Base-by-base conservation (phyloP, 2,113 vertebrate genomes). In the Plecturocebus donacophilus region DNA sequence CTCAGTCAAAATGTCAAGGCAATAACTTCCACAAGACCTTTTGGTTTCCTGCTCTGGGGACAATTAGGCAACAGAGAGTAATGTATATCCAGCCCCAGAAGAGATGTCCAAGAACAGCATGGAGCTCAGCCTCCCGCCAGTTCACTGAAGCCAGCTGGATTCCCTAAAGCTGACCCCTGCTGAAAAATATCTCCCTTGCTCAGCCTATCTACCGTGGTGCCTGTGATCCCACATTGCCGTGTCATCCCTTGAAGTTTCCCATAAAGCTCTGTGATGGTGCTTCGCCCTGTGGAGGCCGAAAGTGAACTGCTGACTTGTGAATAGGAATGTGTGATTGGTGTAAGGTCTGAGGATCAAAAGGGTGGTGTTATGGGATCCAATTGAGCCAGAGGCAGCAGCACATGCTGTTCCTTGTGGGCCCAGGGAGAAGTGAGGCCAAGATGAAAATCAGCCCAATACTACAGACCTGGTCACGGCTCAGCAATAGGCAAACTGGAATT, bases 1-100 rank as follows among this genome's bases (percentile, higher is more conserved):
- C 92, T 97, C 97, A 86, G 85, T 97, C 96, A 89, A 98, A 97
- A 98, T 97, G 97, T 98, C 97, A 98, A 68, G 91, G 82, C 94
- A 94, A 96, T 98, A 95, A 97, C 79, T 98, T 97, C 89, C 91
- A 95, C 66, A 87, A 97, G 97, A 96, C 93, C 93, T 96, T 97
- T 97, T 6, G 5, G 87, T 54, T 91, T 94, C 45, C 77, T 90
- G 82, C 91, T 97, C 40, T 86, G 73, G 89, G 94, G 83, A 90
- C 40, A 87, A 45, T 61, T 85, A 80, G 83, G 87, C 56, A 79
- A 93, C 79, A 88, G 71, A 94, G 91, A 95, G 76, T 32, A 94
- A 96, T 11, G 32, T n/a, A 64, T 40, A 90, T 2, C 68, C 21
- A 76, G 19, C 66, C 77, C 90, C 42, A n/a, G 52, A 73, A 94